Base-by-base conservation (phyloP, 2,797 vertebrate genomes). In the Tenualosa ilisha region DNA sequence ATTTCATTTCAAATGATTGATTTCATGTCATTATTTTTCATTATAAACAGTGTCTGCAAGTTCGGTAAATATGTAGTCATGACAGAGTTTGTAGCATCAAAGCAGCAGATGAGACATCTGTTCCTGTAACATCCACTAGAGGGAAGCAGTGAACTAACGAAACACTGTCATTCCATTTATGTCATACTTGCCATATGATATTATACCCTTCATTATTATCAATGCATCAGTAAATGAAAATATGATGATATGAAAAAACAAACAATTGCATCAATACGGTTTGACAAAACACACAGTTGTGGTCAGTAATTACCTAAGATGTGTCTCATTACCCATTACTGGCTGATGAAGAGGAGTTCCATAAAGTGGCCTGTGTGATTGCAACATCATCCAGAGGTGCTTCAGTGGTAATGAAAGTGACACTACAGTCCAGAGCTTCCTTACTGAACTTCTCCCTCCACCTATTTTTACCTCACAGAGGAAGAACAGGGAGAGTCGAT, bases 401-500 rank as follows among this genome's bases (percentile, higher is more conserved):
- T 6, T 2, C 72, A 79, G 72, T 43, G 0, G 72, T 83, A 90
- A 81, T 84, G 88, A 89, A 90, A 90, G 85, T 89, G 85, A 87
- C 85, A 84, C 81, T 89, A 83, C 86, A 84, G 22, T 81, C 85
- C 81, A 86, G 86, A 89, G 88, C 87, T 90, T 88, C 89, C 88
- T 88, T 81, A 89, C 87, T 84, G 81, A 88, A 88, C 89, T 90
- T 90, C 89, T 90, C 84, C 86, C 86, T 89, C 84, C 49, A 20
- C 63, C 87, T 90, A 90, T 90, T 88, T 90, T 86, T 88, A 88
- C 84, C 86, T 56, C 26, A 26, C n/a, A 89, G 87, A 90, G 85
- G 86, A 89, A 90, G 89, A 90, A 90, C 87, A 88, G 85, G 89
- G 87, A 88, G 81, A 81, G 56, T 84, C 84, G 17, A 86, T 82